These are phyloP conservation scores for Matsumurasca onukii DNA, from an alignment of 1,140 invertebrate genomes.

Conservation along the genomic window DNA sequence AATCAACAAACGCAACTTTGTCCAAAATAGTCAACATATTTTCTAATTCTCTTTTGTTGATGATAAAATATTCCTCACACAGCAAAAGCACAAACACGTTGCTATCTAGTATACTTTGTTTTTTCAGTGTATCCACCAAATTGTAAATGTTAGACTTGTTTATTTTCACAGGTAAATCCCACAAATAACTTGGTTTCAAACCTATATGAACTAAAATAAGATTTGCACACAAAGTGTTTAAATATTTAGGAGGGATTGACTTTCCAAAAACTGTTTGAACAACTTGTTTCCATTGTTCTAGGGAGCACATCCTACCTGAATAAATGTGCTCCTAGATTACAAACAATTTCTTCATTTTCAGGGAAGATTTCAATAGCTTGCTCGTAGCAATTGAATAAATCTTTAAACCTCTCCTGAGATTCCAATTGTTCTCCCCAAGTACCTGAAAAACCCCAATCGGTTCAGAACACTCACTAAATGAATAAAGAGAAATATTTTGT, in stretches of 20 bases:
- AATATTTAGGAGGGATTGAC: constrained; percentile 19
- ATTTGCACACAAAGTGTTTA: constrained; percentile 33
- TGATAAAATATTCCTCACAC: constrained; percentile 34
- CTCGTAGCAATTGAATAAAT: constrained; percentile 50
- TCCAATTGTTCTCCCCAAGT: constrained; percentile 46
- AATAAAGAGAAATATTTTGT: not conserved
- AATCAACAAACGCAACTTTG: constrained; percentile 34
- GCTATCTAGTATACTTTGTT: constrained; percentile 15
- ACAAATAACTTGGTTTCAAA: constrained; percentile 40
- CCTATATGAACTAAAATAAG: constrained; percentile 35
- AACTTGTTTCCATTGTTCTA: not conserved
- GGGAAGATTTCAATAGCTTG: constrained; percentile 49
- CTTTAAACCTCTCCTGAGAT: constrained; percentile 32
- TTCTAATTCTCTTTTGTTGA: constrained; percentile 24
- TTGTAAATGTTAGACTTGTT: not conserved
- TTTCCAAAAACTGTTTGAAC: constrained; percentile 24
- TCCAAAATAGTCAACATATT: constrained; percentile 1
- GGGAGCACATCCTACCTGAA: constrained; percentile 46
- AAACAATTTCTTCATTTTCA: constrained; percentile 47
- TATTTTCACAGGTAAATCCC: constrained; percentile 36
- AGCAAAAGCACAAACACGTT: constrained; percentile 28
- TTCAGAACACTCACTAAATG: not conserved
- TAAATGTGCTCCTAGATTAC: constrained; percentile 46
- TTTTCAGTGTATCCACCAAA: constrained; percentile 31
- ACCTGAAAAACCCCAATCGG: constrained; percentile 39